Base-by-base conservation (phyloP, 2,113 vertebrate genomes). In the Percina caprodes region DNA sequence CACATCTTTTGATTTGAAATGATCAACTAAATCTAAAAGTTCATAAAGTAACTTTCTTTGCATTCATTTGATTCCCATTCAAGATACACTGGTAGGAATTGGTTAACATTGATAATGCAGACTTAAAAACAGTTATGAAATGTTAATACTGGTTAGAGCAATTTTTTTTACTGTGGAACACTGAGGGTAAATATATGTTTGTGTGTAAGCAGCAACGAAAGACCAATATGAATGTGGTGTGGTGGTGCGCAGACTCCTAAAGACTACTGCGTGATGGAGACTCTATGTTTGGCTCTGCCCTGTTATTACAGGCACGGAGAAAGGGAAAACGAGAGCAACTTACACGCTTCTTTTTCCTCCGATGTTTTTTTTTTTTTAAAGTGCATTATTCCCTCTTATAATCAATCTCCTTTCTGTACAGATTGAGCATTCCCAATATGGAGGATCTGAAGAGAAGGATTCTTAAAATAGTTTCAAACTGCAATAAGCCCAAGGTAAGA, bases 401-500 rank as follows among this genome's bases (percentile, higher is more conserved):
- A 39, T 54, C 6, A 18, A 0, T 33, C 3, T 26, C 81, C 6
- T 71, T 23, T 83, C n/a, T 82, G 0, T 60, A 60, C 93, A 99
- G 98, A 92, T 67, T 99, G 83, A 99, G 98, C 77, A 96, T 99
- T 92, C 95, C 97, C 70, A 99, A 98, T 88, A 95, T 99, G 96
- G 97, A 99, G 80, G 97, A 99, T 58, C 86, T 99, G 78, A 99
- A 99, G 93, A 96, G 81, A 82, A 95, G 95, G 77, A 95, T 99
- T 74, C 89, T 99, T 30, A 95, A 96, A 84, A 97, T 99, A 65
- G 96, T 99, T 13, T 96, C 97, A 42, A 97, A 98, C 86, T 99
- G 97, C 91, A 97, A 93, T 86, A 97, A 96, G 69, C 97, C 98
- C 2, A 99, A 99, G 96, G 98, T 99, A 85, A 82, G 79, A 58